These are phyloP conservation scores for Eutrigla gurnardus DNA, from an alignment of 2,797 vertebrate genomes.

Conservation along the genomic window DNA sequence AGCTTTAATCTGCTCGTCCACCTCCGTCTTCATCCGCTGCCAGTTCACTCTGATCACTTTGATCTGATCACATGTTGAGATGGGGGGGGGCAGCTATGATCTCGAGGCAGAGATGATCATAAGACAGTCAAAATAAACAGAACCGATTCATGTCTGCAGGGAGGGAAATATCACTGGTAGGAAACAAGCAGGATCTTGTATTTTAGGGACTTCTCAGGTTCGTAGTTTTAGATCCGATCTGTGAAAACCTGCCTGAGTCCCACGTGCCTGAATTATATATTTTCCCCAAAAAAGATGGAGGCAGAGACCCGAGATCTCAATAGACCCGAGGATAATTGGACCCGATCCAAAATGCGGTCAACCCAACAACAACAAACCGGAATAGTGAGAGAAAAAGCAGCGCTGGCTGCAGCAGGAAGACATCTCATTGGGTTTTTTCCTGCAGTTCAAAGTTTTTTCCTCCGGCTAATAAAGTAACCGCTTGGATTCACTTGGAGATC, in stretches of 20 bases:
- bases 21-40: slow-evolving; percentile 65
- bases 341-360: background rate
- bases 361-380: background rate
- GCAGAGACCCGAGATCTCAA: background rate
- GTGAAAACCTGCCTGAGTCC: background rate
- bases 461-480: too few species aligned
- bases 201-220: background rate
- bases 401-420: background rate
- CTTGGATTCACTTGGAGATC: background rate
- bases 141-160: slow-evolving; percentile 16
- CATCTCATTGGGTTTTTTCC: too few species aligned
- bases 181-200: background rate
- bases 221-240: background rate
- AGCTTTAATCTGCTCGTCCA: slow-evolving; percentile 70
- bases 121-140: slow-evolving; percentile 33
- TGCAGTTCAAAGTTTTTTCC: background rate
- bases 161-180: slow-evolving; percentile 1
- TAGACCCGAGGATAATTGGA: background rate
- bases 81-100: slow-evolving; percentile 40
- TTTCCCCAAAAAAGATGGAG: background rate
- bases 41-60: slow-evolving; percentile 60
- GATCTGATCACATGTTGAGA: slow-evolving; percentile 53
- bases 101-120: slow-evolving; percentile 22
- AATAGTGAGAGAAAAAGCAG: background rate
- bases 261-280: background rate